Conservation (phyloP, 2,797 vertebrate genomes). For the Eulemur albifrons region DNA sequence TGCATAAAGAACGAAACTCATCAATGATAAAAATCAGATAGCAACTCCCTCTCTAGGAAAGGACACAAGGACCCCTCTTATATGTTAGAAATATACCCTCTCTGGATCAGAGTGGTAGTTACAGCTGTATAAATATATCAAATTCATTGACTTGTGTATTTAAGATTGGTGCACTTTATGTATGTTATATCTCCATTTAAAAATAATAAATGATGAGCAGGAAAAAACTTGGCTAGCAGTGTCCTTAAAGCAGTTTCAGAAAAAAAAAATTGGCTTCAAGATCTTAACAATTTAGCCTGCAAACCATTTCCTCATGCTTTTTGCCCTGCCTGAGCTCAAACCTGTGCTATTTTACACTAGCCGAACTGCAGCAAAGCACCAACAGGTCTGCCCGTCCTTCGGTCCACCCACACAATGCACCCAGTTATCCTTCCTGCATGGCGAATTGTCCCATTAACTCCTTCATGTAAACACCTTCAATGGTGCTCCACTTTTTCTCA, state of each 20-base stretch:
- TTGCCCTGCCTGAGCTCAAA: not conserved
- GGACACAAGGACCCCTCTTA: not conserved
- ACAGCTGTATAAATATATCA: not conserved
- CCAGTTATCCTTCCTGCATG: not conserved
- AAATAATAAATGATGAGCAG: constrained; percentile 14
- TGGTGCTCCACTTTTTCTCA: not conserved
- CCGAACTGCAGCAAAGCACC: not conserved
- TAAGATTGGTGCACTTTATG: not conserved
- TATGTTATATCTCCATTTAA: not conserved
- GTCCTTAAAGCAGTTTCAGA: constrained; percentile 2
- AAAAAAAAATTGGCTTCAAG: not conserved
- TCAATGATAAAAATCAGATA: not conserved
- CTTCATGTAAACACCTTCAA: not conserved
- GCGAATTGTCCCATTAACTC: not conserved
- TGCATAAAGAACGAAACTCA: not conserved
- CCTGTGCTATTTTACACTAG: not conserved
- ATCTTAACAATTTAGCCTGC: not conserved
- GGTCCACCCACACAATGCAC: not conserved
- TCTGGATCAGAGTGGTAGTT: not conserved
- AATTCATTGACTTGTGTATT: not conserved
- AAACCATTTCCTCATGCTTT: not conserved
- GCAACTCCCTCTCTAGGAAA: not conserved
- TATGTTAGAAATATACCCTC: not conserved
- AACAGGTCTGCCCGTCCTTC: not conserved
- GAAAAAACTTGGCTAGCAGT: not conserved